Base-by-base conservation (phyloP, 2,888 invertebrate genomes). In the Hemaris fuciformis region DNA sequence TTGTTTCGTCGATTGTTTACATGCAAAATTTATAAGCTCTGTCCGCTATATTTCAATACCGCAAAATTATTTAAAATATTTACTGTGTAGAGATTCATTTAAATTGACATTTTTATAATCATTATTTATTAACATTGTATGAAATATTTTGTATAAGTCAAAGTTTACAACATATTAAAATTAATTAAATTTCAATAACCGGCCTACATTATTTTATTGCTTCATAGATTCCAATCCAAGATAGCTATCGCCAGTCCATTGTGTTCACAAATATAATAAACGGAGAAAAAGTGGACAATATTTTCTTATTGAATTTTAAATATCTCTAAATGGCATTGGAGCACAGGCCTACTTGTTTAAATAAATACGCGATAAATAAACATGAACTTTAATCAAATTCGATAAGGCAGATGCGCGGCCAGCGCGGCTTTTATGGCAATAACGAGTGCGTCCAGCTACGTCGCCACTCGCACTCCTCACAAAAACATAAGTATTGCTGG, bases 301-400 rank as follows among this genome's bases (percentile, higher is more conserved):
- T 66, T 68, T 57, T 59, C 60, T 8, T 57, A 59, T 59, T 43
- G 46, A 58, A 43, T 25, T 43, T 68, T 69, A 66, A 71, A 68
- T 70, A 67, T 66, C 79, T 79, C 71, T 72, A 76, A 83, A 81
- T 77, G 80, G 76, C 70, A 66, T 72, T 68, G 67, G 65, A 72
- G 75, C 65, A 75, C 77, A 77, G 72, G 72, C 67, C 76, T 75
- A 72, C 77, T 79, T 77, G 77, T 76, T 80, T 80, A 83, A 83
- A 85, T 89, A 87, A 85, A 84, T 77, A 81, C 70, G 72, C 76
- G 79, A 86, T 88, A 87, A 91, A 91, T 88, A 91, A 87, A 91
- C 89, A 90, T 91, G 87, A 88, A 85, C 79, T 87, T 87, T 91
- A 91, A 91, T 91, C 88, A 91, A 91, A 91, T 91, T 90, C 91